Conservation (phyloP, 2,797 vertebrate species). For the Cossypha niveicapilla region DNA sequence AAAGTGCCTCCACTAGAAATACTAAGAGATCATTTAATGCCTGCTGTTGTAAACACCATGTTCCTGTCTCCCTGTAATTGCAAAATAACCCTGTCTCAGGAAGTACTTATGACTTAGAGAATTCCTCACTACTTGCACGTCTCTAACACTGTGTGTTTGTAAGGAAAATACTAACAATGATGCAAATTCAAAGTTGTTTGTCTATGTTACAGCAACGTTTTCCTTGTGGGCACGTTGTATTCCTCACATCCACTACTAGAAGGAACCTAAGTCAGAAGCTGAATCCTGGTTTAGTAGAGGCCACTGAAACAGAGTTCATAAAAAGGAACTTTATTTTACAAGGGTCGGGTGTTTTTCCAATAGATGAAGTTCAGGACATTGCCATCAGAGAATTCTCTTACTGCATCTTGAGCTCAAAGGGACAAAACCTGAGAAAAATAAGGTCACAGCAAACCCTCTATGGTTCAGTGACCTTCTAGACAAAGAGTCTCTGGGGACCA, state of each 20-base stretch:
- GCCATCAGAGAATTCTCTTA: constrained; percentile 2
- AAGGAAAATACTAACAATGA: background rate
- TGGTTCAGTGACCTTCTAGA: background rate
- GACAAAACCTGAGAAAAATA: constrained; percentile 46
- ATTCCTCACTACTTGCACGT: background rate
- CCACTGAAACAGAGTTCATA: background rate
- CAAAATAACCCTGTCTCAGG: background rate
- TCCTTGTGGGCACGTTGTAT: background rate
- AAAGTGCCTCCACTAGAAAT: background rate
- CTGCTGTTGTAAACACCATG: background rate
- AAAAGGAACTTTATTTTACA: background rate
- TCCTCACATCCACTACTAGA: background rate
- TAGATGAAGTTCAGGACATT: constrained; percentile 22
- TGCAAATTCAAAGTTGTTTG: background rate
- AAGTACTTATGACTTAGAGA: background rate
- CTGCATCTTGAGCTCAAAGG: constrained; percentile 14
- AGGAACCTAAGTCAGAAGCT: background rate
- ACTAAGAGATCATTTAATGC: background rate
- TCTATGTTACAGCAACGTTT: background rate
- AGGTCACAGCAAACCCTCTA: constrained; percentile 22
- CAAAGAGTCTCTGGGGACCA: constrained; percentile 28
- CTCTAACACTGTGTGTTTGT: background rate
- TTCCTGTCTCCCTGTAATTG: background rate
- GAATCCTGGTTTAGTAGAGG: background rate
- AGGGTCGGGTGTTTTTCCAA: background rate